A percentile compares a stretch with the other conserved stretches of the same genome.
Evolutionary conservation across 2,113 vertebrate genomes (phyloP).

Genomic region (Noctilio leporinus): DNA sequence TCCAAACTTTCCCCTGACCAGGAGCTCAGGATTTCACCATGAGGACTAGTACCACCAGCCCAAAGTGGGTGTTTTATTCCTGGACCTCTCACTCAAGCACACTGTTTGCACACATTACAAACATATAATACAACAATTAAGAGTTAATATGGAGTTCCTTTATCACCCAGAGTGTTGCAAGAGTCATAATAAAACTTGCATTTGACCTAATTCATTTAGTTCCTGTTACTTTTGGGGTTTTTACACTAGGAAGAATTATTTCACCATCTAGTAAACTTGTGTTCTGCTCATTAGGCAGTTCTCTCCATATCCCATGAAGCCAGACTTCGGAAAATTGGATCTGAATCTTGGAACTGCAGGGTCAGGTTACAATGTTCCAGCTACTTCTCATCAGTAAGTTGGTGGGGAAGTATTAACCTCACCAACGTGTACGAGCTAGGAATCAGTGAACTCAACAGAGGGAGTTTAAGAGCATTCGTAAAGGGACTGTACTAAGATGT

Average conservation of each 20-base stretch:
- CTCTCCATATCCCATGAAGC: background rate
- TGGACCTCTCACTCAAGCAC: background rate
- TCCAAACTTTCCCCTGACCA: rapidly evolving
- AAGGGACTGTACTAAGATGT: background rate
- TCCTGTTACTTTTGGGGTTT: background rate
- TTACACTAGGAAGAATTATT: background rate
- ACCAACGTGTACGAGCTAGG: background rate
- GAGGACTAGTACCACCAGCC: background rate
- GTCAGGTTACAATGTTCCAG: background rate
- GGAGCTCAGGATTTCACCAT: background rate
- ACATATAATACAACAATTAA: background rate
- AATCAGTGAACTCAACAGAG: background rate
- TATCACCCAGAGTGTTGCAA: background rate
- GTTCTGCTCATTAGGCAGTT: background rate
- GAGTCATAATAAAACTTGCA: background rate
- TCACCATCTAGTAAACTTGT: background rate
- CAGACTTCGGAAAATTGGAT: background rate
- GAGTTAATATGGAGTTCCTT: background rate
- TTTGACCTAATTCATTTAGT: background rate
- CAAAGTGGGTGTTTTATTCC: background rate
- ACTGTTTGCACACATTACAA: background rate
- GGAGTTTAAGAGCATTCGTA: background rate
- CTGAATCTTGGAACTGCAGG: background rate
- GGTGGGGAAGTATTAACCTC: background rate
- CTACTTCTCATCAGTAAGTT: background rate